Evolutionary conservation across 2,888 invertebrate species (phyloP), one percentile per base, ranked within the genome.

Genomic region (Lobophora halterata): DNA sequence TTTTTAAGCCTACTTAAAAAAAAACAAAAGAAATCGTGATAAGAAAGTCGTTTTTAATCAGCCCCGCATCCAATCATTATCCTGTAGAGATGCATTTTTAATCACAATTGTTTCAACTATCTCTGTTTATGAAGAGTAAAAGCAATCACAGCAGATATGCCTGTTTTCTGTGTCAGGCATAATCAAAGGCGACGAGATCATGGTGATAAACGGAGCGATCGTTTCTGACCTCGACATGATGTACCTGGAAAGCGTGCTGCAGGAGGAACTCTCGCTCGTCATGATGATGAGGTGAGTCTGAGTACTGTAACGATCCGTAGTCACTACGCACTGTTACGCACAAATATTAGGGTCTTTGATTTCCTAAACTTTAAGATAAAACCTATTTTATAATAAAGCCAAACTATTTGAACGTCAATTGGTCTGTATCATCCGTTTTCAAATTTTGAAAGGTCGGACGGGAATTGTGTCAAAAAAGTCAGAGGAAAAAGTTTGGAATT

Each of bases 201-300:
- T 98, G 94, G 97, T 98, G 80, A 97, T 98, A 88, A 98, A 98
- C 89, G 97, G 97, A 55, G 97, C 97, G 64, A 96, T 98, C 79
- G 97, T 98, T 59, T 96, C 97, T 70, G 98, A 98, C 89, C 91
- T 98, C 88, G 98, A 98, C 91, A 98, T 98, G 98, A 98, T 98
- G 95, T 98, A 97, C 90, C 91, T 98, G 76, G 98, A 98, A 86
- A 96, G 96, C 72, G 95, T 98, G 51, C 90, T 98, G 59, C 97
- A 97, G 83, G 97, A 98, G 79, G 97, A 97, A 72, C 91, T 95
- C 51, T 93, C 95, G 27, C 91, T 98, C 48, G 96, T 96, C 89
- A 96, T 98, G 93, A 98, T 98, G 94, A 96, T 98, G 93, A 92
- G 98, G 91, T 91, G 81, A 33, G 36, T 11, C 9, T 3, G 7